phyloP scores from a whole-genome alignment of 2,888 invertebrate genomes.

The Drosophila paramelanica region DNA sequence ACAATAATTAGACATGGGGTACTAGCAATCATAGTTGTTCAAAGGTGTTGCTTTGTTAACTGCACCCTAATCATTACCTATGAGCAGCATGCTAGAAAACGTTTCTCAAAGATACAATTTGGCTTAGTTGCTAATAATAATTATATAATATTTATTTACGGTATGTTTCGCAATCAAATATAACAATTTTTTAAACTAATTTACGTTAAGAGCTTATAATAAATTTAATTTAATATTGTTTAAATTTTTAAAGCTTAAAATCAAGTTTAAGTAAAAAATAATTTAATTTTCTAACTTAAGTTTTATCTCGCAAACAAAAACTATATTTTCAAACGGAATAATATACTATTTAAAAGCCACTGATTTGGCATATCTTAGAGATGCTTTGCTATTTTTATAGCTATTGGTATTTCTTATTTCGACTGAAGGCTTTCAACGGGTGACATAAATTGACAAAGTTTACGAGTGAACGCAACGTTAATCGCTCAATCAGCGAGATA shows the following conservation, averaged over 20 bases:
- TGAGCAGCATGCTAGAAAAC: constrained; percentile 35
- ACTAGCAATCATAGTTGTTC: constrained; percentile 64
- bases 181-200: no score
- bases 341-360: neutral
- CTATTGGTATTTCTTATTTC: constrained; percentile 9
- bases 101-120: constrained; percentile 37
- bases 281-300: no score
- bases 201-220: no score
- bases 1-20: constrained; percentile 48
- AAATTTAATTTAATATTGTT: no score
- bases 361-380: neutral
- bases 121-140: neutral
- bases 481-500: constrained; percentile 69
- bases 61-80: constrained; percentile 57
- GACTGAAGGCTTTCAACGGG: constrained; percentile 70
- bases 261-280: no score
- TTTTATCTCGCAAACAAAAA: no score
- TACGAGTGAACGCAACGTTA: constrained; percentile 48
- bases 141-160: neutral
- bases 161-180: no score
- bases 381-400: neutral
- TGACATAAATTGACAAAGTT: constrained; percentile 77
- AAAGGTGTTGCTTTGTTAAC: constrained; percentile 74
- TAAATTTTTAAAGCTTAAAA: no score
- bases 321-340: no score